Base-by-base conservation (phyloP, 2,113 vertebrate species). In the Nothobranchius kuhntae region DNA sequence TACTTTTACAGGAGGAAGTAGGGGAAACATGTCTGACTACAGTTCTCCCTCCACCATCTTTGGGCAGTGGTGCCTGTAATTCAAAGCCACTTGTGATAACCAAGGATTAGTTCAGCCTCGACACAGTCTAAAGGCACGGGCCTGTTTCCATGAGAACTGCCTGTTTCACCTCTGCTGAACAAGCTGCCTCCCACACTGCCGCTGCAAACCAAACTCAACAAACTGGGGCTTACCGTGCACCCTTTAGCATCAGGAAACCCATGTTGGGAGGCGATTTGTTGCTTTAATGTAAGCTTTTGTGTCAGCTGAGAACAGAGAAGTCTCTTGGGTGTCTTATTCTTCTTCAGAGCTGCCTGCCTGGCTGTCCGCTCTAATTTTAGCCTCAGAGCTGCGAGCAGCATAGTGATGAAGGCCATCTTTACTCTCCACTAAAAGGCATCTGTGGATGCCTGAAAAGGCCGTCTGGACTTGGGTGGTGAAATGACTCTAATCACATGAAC, bases 361-460 rank as follows among this genome's bases (percentile, higher is more conserved):
- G 72, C 70, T 60, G 71, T 71, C 74, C 53, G 80, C 77, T 88
- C 91, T 93, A 93, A 93, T 89, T 93, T 93, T 94, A 93, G 91
- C 77, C 14, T 47, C 62, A 58, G 81, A 84, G 88, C 89, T 83
- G 83, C 83, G 88, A 87, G 83, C 78, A 79, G 88, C 89, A 87
- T 90, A 91, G 82, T 87, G 89, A 92, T 89, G 89, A 91, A 87
- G 79, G 91, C 90, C 91, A 91, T 90, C 89, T 90, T 91, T 90
- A 89, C 86, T 80, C 82, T 78, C 56, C 65, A 74, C 81, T 86
- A 67, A 86, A 84, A 89, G 87, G 73, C 79, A 77, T 88, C 77
- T 74, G 61, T 78, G 58, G 79, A 84, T 80, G 77, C 78, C 80
- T 78, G 63, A 82, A 75, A 21, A 70, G 47, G 51, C 68, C 67